A percentile compares a stretch with the other conserved stretches of the same genome.
phyloP scores from a whole-genome alignment of 2,888 invertebrate genomes.

The Idaea dimidiata region DNA sequence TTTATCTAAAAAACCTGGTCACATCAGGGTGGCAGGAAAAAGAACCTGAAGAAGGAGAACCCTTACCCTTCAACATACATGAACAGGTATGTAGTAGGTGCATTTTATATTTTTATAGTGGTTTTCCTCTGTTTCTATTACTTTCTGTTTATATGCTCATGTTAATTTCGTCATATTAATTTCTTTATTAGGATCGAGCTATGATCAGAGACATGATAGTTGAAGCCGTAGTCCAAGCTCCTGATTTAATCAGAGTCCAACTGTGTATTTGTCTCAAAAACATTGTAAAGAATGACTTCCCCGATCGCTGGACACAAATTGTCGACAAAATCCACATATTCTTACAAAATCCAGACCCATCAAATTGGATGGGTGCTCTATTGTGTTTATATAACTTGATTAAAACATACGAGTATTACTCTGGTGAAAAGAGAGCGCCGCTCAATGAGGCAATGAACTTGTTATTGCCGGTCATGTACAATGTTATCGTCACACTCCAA shows the following conservation, averaged over 20 bases:
- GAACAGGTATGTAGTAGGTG: slow-evolving; percentile 82
- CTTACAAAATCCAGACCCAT: slow-evolving; percentile 93
- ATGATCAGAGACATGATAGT: slow-evolving; percentile 96
- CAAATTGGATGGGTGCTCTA: slow-evolving; percentile 94
- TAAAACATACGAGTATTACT: slow-evolving; percentile 95
- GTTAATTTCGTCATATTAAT: neutral
- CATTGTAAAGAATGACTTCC: slow-evolving; percentile 97
- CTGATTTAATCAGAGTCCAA: slow-evolving; percentile 94
- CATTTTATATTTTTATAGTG: too few relatives aligned
- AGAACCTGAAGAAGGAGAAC: slow-evolving; percentile 86
- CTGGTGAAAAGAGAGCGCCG: slow-evolving; percentile 92
- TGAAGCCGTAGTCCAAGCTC: slow-evolving; percentile 96
- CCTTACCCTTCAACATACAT: slow-evolving; percentile 92
- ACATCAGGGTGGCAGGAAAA: slow-evolving; percentile 93
- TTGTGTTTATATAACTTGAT: slow-evolving; percentile 96
- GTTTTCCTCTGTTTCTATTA: too few relatives aligned
- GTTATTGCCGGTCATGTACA: slow-evolving; percentile 94
- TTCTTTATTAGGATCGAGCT: slow-evolving; percentile 84
- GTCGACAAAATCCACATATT: slow-evolving; percentile 97
- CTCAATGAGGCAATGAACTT: slow-evolving; percentile 97
- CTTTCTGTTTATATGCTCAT: too few relatives aligned
- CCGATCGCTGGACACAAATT: slow-evolving; percentile 96
- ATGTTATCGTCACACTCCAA: slow-evolving; percentile 88
- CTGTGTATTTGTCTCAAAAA: slow-evolving; percentile 95
- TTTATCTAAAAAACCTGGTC: slow-evolving; percentile 97